Evolutionary conservation across 92 coral and sea anemone species (phyloP), one percentile per base, ranked within the genome.

Genomic region (Diadumene lineata): DNA sequence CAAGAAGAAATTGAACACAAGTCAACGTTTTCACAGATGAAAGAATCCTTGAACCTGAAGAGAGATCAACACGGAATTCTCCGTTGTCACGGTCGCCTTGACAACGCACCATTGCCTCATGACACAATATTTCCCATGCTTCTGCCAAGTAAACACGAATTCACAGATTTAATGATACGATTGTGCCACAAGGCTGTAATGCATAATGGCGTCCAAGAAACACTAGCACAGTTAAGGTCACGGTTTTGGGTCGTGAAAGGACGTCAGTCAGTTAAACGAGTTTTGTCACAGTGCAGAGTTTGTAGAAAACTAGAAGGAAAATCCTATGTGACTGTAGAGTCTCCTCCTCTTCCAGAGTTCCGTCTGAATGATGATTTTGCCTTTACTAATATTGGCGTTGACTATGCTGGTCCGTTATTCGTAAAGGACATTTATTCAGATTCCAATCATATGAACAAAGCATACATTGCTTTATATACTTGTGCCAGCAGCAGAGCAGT

Each of bases 401-500:
- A 65, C 26, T 65, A 13, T 65, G 70, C 70, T 27, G 70, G 70
- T 13, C 70, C 70, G 2, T 4, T 65, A 7, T 65, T 31, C n/a
- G 43, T 65, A 11, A 65, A 65, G 48, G 26, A 9, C n/a, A 24
- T 9, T 13, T 9, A 17, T 16, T 13, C 19, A 11, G 31, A 24
- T 7, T 13, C 19, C 24, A 2, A 4, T 31, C 21, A 19, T 4
- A 65, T 65, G 70, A 3, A 17, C 6, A 65, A 65, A 24, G n/a
- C 22, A 9, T 65, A 65, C 43, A 65, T 65, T 27, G 70, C 70
- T 8, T 25, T 65, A 17, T 65, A 65, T 21, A 61, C 67, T 7
- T 61, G 67, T 61, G 67, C 67, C 11, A 61, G 67, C 31, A 61
- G 11, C 13, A 17, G 70, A 27, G 70, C 70, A 29, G 70, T 65